These are phyloP conservation scores for Dissostichus mawsoni DNA, from an alignment of 2,113 vertebrate genomes.

Conservation along the genomic window DNA sequence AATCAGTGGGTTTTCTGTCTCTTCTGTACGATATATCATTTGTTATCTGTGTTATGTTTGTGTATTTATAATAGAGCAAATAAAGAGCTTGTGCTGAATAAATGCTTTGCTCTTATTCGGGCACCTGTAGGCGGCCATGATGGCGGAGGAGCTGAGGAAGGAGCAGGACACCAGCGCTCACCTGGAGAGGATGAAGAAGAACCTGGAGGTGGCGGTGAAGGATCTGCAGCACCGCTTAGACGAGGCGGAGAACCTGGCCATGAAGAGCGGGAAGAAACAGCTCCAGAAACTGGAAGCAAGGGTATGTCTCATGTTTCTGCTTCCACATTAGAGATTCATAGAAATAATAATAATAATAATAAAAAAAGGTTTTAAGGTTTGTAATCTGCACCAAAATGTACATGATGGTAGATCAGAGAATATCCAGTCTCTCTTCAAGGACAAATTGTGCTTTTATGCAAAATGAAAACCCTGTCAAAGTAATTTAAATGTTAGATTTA, in stretches of 20 bases:
- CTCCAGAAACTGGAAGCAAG: constrained; percentile 85
- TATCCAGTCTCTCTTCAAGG: too few species aligned
- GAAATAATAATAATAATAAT: not conserved
- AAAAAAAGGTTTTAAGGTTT: not conserved
- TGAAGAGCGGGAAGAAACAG: constrained; percentile 87
- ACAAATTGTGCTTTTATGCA: too few species aligned
- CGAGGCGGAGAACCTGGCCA: constrained; percentile 85
- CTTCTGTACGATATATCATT: too few species aligned
- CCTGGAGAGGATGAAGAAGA: constrained; percentile 77
- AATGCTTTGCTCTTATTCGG: not conserved
- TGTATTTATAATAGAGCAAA: too few species aligned
- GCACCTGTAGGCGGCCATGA: constrained; percentile 82
- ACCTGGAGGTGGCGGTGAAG: constrained; percentile 67
- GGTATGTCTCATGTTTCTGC: constrained; percentile 9
- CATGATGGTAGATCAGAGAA: not conserved
- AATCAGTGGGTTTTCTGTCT: too few species aligned
- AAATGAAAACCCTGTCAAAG: too few species aligned
- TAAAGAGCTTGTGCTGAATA: too few species aligned
- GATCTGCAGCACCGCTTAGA: constrained; percentile 74
- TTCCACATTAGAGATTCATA: not conserved
- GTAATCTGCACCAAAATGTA: not conserved
- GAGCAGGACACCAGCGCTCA: constrained; percentile 72
- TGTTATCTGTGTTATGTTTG: too few species aligned
- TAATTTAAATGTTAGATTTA: too few species aligned
- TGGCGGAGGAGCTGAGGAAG: constrained; percentile 76